Evolutionary conservation across 2,888 invertebrate species (phyloP), one percentile per base, ranked within the genome.

Genomic region (Girardia tigrina): DNA sequence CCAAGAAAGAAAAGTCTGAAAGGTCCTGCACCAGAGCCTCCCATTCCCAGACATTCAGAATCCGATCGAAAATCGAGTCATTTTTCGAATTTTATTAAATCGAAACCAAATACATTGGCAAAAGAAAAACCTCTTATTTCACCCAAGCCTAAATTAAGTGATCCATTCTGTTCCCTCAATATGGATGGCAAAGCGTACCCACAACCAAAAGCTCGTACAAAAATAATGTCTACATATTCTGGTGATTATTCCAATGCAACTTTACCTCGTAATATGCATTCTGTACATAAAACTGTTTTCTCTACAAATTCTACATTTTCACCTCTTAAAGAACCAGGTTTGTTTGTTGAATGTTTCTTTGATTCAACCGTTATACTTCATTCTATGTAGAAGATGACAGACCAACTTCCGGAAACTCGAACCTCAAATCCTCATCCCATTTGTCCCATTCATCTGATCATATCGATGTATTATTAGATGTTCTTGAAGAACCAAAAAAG

Each of bases 381-480:
- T n/a, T n/a, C n/a, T 23, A 8, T 4, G n/a, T 56, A 56, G 56
- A 56, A n/a, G 56, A 56, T 56, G 56, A 56, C 23, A n/a, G 56
- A 12, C 56, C n/a, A 56, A 4, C 4, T 16, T 20, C 4, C 23
- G n/a, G 56, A 20, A 56, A 56, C 23, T 12, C 56, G 23, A n/a
- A 4, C 23, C 56, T 56, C 4, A 56, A 16, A 56, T 8, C 56
- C 4, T 56, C 56, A 8, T 56, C 56, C 4, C 56, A 56, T 56
- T 16, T 74, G 27, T 75, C 74, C 29, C 29, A 75, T 28, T 29
- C 70, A 1, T 29, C 70, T 28, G 73, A 76, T 70, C 76, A 76
- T 70, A 70, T 76, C 27, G 70, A 76, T 56, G 74, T 76, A 29
- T 56, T 76, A 27, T 28, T 76, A 42, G 76, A 75, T 23, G 70